A percentile compares a stretch with the other conserved stretches of the same genome.
phyloP scores from a whole-genome alignment of 1,140 invertebrate genomes.

The Drosophila biarmipes region DNA sequence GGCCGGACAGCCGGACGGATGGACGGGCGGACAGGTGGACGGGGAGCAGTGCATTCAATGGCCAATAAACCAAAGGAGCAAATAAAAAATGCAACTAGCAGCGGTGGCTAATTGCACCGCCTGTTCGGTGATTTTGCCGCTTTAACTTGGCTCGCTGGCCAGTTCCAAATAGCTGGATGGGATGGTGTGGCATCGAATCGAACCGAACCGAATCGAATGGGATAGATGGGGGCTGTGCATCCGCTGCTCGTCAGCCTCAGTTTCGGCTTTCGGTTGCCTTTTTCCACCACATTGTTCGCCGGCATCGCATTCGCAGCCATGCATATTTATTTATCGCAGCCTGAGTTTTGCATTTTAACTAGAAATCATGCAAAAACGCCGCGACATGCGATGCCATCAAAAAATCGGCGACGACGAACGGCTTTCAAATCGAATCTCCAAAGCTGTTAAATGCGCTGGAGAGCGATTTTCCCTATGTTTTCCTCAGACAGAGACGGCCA shows the following conservation, averaged over 20 bases:
- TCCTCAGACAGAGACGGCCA: slow-evolving; percentile 21
- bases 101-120: slow-evolving; percentile 57
- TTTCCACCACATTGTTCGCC: slow-evolving; percentile 71
- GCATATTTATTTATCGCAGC: slow-evolving; percentile 82
- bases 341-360: slow-evolving; percentile 79
- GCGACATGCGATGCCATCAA: slow-evolving; percentile 54
- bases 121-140: slow-evolving; percentile 41
- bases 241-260: slow-evolving; percentile 73
- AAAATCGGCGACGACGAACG: slow-evolving; percentile 57
- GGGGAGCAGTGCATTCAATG: slow-evolving; percentile 38
- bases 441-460: slow-evolving; percentile 72
- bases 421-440: slow-evolving; percentile 76
- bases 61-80: slow-evolving; percentile 72
- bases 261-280: slow-evolving; percentile 51
- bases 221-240: slow-evolving; percentile 56
- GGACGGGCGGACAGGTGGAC: slow-evolving; percentile 4
- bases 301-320: slow-evolving; percentile 46
- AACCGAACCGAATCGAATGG: neutral
- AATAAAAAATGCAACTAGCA: slow-evolving; percentile 60
- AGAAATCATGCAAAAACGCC: slow-evolving; percentile 78
- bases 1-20: slow-evolving; percentile 60
- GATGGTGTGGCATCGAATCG: neutral
- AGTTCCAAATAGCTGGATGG: slow-evolving; percentile 9
- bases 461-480: slow-evolving; percentile 50
- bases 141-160: slow-evolving; percentile 38